Evolutionary conservation across 1,140 invertebrate species (phyloP).

Genomic region (Ips typographus): DNA sequence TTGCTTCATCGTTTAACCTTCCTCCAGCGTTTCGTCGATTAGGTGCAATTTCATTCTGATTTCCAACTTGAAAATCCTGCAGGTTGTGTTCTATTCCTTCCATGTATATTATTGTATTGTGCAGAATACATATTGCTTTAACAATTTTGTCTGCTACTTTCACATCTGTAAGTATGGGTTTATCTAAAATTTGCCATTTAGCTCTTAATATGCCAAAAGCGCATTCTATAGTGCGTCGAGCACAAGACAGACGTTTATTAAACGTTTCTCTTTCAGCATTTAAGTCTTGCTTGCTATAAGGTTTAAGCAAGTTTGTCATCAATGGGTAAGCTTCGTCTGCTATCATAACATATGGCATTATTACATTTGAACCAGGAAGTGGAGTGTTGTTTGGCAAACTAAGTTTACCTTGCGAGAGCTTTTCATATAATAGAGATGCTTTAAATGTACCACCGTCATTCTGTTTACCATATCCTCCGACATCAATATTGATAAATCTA

Average conservation of each 20-base stretch:
- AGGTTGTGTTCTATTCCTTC: background rate
- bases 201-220: too few relatives aligned
- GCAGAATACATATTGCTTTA: too few relatives aligned
- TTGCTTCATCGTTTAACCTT: slow-evolving; percentile 14
- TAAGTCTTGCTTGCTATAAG: background rate
- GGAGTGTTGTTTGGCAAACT: background rate
- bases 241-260: too few relatives aligned
- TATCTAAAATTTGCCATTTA: too few relatives aligned
- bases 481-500: too few relatives aligned
- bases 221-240: too few relatives aligned
- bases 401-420: slow-evolving; percentile 2
- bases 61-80: slow-evolving; percentile 7
- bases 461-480: too few relatives aligned
- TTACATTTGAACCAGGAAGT: background rate
- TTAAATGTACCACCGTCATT: background rate
- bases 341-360: too few relatives aligned
- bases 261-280: too few relatives aligned
- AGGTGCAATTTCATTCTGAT: background rate
- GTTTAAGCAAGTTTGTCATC: background rate
- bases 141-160: too few relatives aligned
- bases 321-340: background rate
- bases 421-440: slow-evolving; percentile 3
- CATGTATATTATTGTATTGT: too few relatives aligned
- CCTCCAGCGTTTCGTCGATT: slow-evolving; percentile 4
- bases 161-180: too few relatives aligned